phyloP scores from a whole-genome alignment of 2,888 invertebrate genomes.

The Acleris sparsana region DNA sequence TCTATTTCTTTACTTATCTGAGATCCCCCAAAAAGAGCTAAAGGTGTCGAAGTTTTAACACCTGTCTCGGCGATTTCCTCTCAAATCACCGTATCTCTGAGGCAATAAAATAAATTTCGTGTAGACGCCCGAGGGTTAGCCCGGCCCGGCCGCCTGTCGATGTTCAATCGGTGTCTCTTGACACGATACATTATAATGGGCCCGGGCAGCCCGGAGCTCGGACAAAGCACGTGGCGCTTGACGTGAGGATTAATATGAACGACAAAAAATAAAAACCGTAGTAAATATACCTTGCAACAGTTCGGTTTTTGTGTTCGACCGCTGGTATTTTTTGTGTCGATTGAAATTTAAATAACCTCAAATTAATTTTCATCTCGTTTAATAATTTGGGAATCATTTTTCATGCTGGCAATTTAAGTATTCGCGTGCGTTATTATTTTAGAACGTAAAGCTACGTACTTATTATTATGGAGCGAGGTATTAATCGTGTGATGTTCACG shows the following conservation, averaged over 20 bases:
- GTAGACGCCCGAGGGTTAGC: slow-evolving; percentile 80
- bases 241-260: slow-evolving; percentile 81
- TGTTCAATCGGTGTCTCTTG: slow-evolving; percentile 82
- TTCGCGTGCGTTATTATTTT: slow-evolving; percentile 35
- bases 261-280: slow-evolving; percentile 66
- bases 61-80: slow-evolving; percentile 80
- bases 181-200: slow-evolving; percentile 83
- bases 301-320: slow-evolving; percentile 63
- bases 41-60: slow-evolving; percentile 82
- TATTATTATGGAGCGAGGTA: not conserved
- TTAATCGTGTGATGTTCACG: slow-evolving; percentile 46
- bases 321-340: slow-evolving; percentile 61
- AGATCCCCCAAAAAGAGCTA: slow-evolving; percentile 69
- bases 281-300: slow-evolving; percentile 70
- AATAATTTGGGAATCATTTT: slow-evolving; percentile 47
- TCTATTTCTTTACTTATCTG: slow-evolving; percentile 77
- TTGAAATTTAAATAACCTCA: slow-evolving; percentile 59
- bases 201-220: slow-evolving; percentile 73
- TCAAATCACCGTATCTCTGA: slow-evolving; percentile 80
- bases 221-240: slow-evolving; percentile 82
- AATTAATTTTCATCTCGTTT: slow-evolving; percentile 63
- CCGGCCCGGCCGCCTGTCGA: slow-evolving; percentile 70
- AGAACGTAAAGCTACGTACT: not conserved
- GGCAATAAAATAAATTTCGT: slow-evolving; percentile 82
- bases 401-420: slow-evolving; percentile 39